phyloP scores from a whole-genome alignment of 1,140 invertebrate species.

The Luehdorfia chinensis region DNA sequence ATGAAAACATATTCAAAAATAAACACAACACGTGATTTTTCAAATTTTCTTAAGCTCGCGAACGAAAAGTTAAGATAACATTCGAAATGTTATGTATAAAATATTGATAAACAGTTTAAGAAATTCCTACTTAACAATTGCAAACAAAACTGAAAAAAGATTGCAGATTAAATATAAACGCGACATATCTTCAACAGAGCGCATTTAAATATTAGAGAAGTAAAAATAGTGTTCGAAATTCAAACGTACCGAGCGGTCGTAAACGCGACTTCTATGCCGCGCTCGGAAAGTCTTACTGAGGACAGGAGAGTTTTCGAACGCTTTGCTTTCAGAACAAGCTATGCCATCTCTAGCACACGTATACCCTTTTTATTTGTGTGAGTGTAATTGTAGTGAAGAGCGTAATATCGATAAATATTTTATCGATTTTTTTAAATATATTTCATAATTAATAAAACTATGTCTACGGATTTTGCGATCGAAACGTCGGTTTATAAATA shows the following conservation, averaged over 20 bases:
- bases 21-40: conserved; percentile 16
- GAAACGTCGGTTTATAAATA: no score
- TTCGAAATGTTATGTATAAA: no score
- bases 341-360: conserved; percentile 31
- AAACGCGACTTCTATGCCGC: conserved; percentile 39
- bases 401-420: conserved; percentile 23
- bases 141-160: conserved; percentile 17
- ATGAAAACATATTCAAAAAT: conserved; percentile 12
- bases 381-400: conserved; percentile 33
- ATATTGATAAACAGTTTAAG: no score
- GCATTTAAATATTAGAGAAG: conserved; percentile 31
- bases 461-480: no score
- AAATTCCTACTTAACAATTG: no score
- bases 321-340: conserved; percentile 45
- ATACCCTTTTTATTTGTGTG: conserved; percentile 24
- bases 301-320: conserved; percentile 33
- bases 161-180: conserved; percentile 7
- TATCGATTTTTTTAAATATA: conserved; percentile 14
- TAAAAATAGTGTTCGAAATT: conserved; percentile 32
- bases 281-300: conserved; percentile 50
- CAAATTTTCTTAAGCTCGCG: conserved; percentile 10
- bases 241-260: conserved; percentile 45
- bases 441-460: conserved; percentile 1
- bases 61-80: neutral
- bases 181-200: conserved; percentile 28